Evolutionary conservation across 2,797 vertebrate genomes (phyloP), one percentile per base, ranked within the genome.

Genomic region (Darevskia nairensis): DNA sequence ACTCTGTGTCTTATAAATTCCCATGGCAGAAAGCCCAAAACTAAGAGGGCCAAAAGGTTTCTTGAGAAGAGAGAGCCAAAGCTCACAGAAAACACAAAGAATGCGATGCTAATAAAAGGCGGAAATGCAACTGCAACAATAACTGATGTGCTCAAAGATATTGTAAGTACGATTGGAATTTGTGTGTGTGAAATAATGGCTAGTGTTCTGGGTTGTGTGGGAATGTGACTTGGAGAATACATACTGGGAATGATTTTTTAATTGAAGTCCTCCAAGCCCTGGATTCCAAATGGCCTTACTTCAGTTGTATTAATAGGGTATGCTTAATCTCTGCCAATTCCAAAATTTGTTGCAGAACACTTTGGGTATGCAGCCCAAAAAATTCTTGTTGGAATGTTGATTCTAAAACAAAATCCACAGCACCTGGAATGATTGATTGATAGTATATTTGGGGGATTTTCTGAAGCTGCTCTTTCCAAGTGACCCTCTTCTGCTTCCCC

Each of bases 51-150:
- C 9, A 99, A 99, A 92, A 97, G 99, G 72, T 99, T 99, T 95
- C 95, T 99, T 92, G 97, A 99, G 91, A 97, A 96, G 95, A 96
- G 98, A 94, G 98, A 97, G 11, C 97, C 98, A 1, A 99, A 99
- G 85, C 95, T 99, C 92, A 96, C 90, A 0, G 99, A 99, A 94
- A 98, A 98, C 89, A 95, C 96, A 19, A 99, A 99, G 96, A 98
- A 91, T 89, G 95, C 97, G 41, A 99, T 99, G 98, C 97, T 99
- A 1, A 98, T 99, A 95, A 99, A 97, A 96, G 99, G 99, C 39
- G 98, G 99, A 9, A 99, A 99, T 95, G 97, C 98, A 75, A 99
- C 95, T 76, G 92, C 95, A 78, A 97, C 93, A 0, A 92, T 99
- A 93, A 98, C 97, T 0, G 96, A 97, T 90, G 97, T 98, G 1